These are phyloP conservation scores for Enteromius treurensis DNA, from an alignment of 2,797 vertebrate species.

Conservation along the genomic window DNA sequence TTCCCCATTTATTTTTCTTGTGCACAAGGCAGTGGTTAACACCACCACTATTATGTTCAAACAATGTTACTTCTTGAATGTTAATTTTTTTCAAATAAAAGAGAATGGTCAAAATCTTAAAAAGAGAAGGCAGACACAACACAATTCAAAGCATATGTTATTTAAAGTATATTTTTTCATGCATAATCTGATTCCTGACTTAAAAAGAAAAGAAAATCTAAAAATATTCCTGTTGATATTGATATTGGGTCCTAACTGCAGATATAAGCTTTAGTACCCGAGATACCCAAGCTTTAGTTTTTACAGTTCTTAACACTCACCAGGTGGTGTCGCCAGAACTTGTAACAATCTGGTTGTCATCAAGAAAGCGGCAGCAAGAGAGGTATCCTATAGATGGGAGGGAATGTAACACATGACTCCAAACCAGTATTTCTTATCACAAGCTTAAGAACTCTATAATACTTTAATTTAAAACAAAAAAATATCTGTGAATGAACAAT, in stretches of 20 bases:
- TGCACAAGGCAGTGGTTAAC: neutral
- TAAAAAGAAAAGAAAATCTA: neutral
- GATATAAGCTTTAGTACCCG: neutral
- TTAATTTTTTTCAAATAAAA: neutral
- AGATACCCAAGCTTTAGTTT: neutral
- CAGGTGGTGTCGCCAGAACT: conserved; percentile 99
- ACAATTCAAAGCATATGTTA: neutral
- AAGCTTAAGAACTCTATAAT: neutral
- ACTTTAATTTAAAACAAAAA: neutral
- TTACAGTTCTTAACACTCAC: conserved; percentile 73
- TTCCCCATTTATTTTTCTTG: neutral
- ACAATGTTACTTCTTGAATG: neutral
- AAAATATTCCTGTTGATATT: neutral
- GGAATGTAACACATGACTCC: neutral
- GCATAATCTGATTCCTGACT: neutral
- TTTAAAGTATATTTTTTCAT: neutral
- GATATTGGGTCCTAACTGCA: neutral
- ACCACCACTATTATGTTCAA: neutral
- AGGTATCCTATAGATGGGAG: conserved; percentile 86
- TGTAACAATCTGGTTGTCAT: conserved; percentile 99
- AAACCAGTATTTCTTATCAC: neutral
- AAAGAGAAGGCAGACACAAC: too few relatives aligned
- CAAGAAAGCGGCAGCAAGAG: conserved; percentile 98
- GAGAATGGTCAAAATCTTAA: neutral
- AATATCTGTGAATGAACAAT: neutral